Conservation (phyloP, 2,113 vertebrate species). For the Plecturocebus donacophilus region DNA sequence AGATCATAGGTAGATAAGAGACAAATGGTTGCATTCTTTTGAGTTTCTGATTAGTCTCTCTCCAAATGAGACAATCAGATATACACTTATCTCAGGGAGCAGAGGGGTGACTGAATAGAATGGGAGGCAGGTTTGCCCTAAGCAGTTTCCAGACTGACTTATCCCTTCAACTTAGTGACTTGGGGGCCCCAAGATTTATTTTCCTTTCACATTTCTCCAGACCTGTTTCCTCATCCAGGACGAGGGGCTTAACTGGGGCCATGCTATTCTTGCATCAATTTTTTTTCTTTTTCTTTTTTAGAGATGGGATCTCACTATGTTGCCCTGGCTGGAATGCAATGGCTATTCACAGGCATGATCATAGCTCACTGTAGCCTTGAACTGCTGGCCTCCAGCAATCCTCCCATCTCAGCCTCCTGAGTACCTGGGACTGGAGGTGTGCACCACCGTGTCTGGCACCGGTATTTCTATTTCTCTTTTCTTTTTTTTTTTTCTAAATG, state of each 20-base stretch:
- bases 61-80: no score
- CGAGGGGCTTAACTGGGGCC: background rate
- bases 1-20: no score
- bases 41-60: no score
- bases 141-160: no score
- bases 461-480: background rate
- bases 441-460: background rate
- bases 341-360: background rate
- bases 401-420: background rate
- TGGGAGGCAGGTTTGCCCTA: no score
- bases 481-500: no score
- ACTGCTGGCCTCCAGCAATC: background rate
- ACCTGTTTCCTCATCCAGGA: background rate
- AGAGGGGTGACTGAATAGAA: no score
- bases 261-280: background rate
- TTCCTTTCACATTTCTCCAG: background rate
- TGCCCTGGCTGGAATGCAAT: background rate
- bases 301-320: background rate
- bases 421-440: background rate
- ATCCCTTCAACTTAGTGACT: no score
- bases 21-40: no score
- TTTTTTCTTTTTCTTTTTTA: background rate
- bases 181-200: no score
- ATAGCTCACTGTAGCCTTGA: background rate
- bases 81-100: no score